phyloP scores from a whole-genome alignment of 2,113 vertebrate genomes.

The Ancistrus triradiatus region DNA sequence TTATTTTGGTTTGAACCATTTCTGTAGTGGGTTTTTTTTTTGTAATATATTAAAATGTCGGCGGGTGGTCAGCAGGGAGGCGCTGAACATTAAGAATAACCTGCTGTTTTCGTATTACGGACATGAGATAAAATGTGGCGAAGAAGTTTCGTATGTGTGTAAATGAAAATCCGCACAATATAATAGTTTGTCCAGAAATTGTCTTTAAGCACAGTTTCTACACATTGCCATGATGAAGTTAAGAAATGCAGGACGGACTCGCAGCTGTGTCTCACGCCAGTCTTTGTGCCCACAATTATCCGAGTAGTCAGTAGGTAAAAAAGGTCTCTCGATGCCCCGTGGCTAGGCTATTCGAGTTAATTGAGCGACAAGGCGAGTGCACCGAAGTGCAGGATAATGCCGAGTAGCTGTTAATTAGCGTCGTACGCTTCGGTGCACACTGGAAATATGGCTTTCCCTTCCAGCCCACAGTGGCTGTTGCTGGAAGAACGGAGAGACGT shows the following conservation, averaged over 20 bases:
- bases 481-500: too few species aligned
- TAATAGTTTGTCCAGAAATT: not conserved
- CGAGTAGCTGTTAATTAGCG: not conserved
- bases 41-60: too few species aligned
- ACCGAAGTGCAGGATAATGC: not conserved
- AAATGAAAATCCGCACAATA: too few species aligned
- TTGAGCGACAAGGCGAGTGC: not conserved
- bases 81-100: too few species aligned
- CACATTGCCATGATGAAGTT: not conserved
- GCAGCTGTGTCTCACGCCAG: not conserved
- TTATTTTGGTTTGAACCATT: too few species aligned
- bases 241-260: not conserved
- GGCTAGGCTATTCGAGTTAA: slow-evolving; percentile 15
- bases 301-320: not conserved
- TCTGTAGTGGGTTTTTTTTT: too few species aligned
- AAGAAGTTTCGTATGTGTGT: too few species aligned
- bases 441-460: not conserved
- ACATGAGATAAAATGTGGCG: too few species aligned
- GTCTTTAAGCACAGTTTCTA: not conserved
- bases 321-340: not conserved
- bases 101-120: too few species aligned
- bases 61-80: too few species aligned
- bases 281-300: not conserved
- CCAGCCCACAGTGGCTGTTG: too few species aligned
- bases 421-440: not conserved